Conservation (phyloP, 2,797 vertebrate species). For the Pseudomugil tenellus region DNA sequence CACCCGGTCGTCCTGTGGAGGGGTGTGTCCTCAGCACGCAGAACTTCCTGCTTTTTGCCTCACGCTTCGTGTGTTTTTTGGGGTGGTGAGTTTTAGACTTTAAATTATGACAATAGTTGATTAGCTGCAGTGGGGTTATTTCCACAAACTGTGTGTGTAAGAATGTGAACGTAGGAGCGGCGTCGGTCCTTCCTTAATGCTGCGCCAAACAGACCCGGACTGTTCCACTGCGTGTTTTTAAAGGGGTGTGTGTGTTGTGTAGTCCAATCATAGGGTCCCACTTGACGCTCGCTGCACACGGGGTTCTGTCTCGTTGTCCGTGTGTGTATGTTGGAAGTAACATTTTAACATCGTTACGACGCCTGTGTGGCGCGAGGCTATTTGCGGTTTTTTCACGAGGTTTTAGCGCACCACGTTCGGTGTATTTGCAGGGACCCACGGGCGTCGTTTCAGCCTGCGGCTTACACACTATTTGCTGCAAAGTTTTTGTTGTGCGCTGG, state of each 20-base stretch:
- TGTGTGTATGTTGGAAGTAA: conserved; percentile 11
- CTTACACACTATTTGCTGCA: conserved; percentile 50
- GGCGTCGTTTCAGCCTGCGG: conserved; percentile 33
- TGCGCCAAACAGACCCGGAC: conserved; percentile 76
- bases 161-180: not conserved
- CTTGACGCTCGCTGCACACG: conserved; percentile 10
- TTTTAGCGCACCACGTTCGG: conserved; percentile 29
- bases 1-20: conserved; percentile 58
- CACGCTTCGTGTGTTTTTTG: not conserved
- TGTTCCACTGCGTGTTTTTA: conserved; percentile 68
- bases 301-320: conserved; percentile 19
- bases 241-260: conserved; percentile 46
- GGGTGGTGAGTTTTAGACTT: conserved; percentile 19
- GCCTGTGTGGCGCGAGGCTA: conserved; percentile 1
- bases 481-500: conserved; percentile 59
- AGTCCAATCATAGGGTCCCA: conserved; percentile 51
- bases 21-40: conserved; percentile 64
- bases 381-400: not conserved
- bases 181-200: conserved; percentile 34
- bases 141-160: not conserved
- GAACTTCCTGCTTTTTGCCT: conserved; percentile 55
- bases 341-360: conserved; percentile 9
- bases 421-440: conserved; percentile 15
- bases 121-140: conserved; percentile 19
- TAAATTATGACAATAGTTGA: not conserved